Evolutionary conservation across 2,113 vertebrate species (phyloP).

Genomic region (Rousettus leschenaultii): DNA sequence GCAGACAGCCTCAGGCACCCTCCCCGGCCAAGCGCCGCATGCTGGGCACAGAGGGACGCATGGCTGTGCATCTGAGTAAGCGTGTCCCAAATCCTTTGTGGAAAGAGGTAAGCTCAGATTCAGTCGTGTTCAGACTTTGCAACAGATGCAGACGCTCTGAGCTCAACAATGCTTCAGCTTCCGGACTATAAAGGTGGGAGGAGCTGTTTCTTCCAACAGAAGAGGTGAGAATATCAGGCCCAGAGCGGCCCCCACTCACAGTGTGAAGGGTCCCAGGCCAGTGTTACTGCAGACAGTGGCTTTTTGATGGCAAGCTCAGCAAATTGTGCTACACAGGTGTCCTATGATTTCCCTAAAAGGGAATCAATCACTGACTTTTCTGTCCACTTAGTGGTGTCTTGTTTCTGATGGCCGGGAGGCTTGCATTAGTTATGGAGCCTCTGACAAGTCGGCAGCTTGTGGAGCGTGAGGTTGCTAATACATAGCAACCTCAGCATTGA

Average conservation of each 20-base stretch:
- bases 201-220: not conserved
- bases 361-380: slow-evolving; percentile 52
- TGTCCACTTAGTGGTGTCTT: slow-evolving; percentile 31
- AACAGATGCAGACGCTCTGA: not conserved
- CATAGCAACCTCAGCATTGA: not conserved
- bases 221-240: not conserved
- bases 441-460: slow-evolving; percentile 52
- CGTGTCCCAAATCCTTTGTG: not conserved
- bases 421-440: slow-evolving; percentile 41
- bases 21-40: rapidly evolving
- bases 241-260: not conserved
- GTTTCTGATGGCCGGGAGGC: slow-evolving; percentile 31
- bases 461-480: not conserved
- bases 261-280: not conserved
- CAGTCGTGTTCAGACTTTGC: not conserved
- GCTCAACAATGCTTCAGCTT: not conserved
- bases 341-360: slow-evolving; percentile 24
- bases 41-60: not conserved
- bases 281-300: not conserved
- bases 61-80: not conserved
- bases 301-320: slow-evolving; percentile 25
- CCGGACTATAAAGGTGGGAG: not conserved
- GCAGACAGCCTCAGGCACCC: too few species aligned
- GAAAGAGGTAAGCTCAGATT: not conserved
- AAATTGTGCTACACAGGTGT: not conserved